Percentiles rank a stretch among this genome's conserved stretches.
These are phyloP conservation scores for Pimpla rufipes DNA, from an alignment of 2,888 invertebrate species.

Conservation along the genomic window DNA sequence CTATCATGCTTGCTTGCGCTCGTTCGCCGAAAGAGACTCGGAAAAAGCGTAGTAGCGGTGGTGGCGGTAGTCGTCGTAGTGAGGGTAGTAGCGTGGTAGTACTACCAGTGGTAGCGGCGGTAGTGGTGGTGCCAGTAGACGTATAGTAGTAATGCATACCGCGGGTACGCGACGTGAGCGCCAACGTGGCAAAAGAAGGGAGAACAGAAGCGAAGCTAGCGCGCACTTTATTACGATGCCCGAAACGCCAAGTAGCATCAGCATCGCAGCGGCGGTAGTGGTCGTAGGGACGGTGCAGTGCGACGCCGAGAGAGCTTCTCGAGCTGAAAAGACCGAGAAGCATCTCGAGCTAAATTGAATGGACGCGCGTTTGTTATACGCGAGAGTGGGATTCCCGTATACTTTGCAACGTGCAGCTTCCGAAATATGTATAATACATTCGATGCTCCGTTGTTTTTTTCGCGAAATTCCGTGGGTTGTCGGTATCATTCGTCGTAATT, in stretches of 20 bases:
- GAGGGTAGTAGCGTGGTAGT: conserved; percentile 2
- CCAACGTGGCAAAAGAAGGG: conserved; percentile 44
- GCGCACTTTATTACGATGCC: conserved; percentile 57
- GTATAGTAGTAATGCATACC: background rate
- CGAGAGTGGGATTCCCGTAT: background rate
- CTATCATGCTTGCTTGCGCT: conserved; percentile 43
- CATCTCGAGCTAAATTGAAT: conserved; percentile 39
- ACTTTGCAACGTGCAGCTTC: background rate
- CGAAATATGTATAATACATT: background rate
- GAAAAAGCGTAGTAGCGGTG: conserved; percentile 44
- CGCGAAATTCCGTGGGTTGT: background rate
- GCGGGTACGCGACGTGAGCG: conserved; percentile 33
- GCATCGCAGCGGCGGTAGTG: background rate
- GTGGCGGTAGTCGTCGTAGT: background rate
- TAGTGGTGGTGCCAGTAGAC: background rate
- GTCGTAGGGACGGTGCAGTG: conserved; percentile 10
- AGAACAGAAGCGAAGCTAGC: conserved; percentile 39
- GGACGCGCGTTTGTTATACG: conserved; percentile 39
- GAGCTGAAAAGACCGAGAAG: background rate
- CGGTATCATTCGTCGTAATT: background rate
- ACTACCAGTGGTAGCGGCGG: background rate
- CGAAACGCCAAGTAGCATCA: conserved; percentile 51
- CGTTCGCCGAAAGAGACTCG: conserved; percentile 50
- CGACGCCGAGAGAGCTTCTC: conserved; percentile 38
- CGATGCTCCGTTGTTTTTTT: background rate